These are phyloP conservation scores for Mythimna ferrago DNA, from an alignment of 2,888 invertebrate genomes.

Conservation along the genomic window DNA sequence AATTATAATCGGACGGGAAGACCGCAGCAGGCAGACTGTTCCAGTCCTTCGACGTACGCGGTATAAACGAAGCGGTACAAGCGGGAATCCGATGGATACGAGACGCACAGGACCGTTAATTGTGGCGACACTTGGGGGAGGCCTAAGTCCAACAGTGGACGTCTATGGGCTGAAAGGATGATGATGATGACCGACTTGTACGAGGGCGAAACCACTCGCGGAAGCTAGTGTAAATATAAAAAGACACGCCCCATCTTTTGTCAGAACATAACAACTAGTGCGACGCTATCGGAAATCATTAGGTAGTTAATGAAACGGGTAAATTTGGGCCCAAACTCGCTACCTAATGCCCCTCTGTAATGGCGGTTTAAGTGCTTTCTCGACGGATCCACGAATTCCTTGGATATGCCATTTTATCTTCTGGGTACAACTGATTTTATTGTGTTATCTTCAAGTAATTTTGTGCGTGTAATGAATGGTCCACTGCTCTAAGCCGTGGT, in stretches of 20 bases:
- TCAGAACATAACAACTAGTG: slow-evolving; percentile 47
- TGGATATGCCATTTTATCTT: slow-evolving; percentile 39
- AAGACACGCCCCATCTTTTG: slow-evolving; percentile 35
- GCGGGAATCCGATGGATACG: no score
- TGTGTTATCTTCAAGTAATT: background rate
- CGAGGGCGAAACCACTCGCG: no score
- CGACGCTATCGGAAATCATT: slow-evolving; percentile 64
- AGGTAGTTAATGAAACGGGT: slow-evolving; percentile 68
- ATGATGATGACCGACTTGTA: no score
- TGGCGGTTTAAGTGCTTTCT: slow-evolving; percentile 70
- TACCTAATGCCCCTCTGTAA: slow-evolving; percentile 66
- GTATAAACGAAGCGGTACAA: no score
- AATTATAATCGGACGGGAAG: no score
- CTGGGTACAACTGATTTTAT: background rate
- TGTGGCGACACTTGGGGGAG: no score
- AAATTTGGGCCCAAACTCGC: slow-evolving; percentile 64
- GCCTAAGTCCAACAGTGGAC: no score
- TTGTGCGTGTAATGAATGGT: background rate
- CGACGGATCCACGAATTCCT: slow-evolving; percentile 38
- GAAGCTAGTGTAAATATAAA: background rate
- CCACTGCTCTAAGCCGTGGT: no score
- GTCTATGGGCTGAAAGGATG: no score
- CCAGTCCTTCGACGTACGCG: no score
- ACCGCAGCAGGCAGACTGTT: no score
- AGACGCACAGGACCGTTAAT: no score